Evolutionary conservation across 2,888 invertebrate genomes (phyloP).

Genomic region (Nysson spinosus): DNA sequence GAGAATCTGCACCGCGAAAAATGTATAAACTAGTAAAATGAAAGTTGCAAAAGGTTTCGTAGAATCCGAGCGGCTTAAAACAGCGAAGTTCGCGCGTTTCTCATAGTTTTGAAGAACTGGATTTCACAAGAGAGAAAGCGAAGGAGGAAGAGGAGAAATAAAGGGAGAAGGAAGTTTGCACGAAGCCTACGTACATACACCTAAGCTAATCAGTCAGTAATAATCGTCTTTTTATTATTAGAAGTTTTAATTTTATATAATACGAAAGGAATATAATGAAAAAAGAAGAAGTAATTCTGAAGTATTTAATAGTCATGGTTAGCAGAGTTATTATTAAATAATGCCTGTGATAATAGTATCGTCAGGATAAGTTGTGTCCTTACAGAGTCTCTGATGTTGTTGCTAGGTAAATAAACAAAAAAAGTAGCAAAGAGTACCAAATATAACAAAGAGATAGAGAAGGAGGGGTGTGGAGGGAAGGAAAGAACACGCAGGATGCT

Average conservation of each 20-base stretch:
- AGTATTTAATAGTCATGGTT: slow-evolving; percentile 76
- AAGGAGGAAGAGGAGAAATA: neutral
- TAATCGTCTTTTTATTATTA: slow-evolving; percentile 73
- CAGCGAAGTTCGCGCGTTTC: too few species aligned
- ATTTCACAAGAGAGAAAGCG: slow-evolving; percentile 8
- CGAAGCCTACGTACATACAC: slow-evolving; percentile 67
- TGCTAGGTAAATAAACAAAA: slow-evolving; percentile 76
- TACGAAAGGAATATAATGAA: slow-evolving; percentile 54
- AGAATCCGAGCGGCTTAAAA: too few species aligned
- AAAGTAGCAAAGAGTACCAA: slow-evolving; percentile 50
- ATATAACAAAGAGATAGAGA: too few species aligned
- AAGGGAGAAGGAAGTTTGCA: slow-evolving; percentile 49
- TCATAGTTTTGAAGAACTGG: too few species aligned
- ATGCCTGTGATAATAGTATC: slow-evolving; percentile 86
- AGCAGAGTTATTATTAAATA: slow-evolving; percentile 79
- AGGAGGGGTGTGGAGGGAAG: too few species aligned
- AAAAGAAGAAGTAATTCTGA: slow-evolving; percentile 66
- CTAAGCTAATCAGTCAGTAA: slow-evolving; percentile 70
- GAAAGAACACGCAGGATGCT: slow-evolving; percentile 28
- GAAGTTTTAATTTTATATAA: slow-evolving; percentile 75
- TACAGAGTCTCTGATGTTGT: slow-evolving; percentile 80
- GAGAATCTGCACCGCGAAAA: neutral
- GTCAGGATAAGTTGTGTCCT: slow-evolving; percentile 85
- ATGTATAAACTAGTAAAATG: neutral
- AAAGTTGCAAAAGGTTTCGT: too few species aligned